Base-by-base conservation (phyloP, 2,888 invertebrate species). In the Athalia cordata region DNA sequence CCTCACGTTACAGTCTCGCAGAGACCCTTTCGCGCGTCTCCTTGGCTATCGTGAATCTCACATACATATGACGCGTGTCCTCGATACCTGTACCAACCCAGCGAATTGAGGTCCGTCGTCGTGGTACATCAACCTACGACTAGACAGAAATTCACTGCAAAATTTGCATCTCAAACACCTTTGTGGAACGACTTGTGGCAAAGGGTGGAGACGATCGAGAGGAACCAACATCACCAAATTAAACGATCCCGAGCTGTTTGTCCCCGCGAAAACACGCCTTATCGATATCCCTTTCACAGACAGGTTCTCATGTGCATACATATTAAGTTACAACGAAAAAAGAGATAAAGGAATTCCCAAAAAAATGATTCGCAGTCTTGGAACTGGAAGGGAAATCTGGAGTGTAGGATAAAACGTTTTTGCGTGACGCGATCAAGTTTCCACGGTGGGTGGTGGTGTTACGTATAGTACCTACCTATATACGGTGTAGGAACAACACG, bases 81-180 rank as follows among this genome's bases (percentile, higher is more conserved):
- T 49, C n/a, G 43, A 64, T 6, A n/a, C 43, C 59, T 7, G 11
- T 29, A 1, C 55, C 3, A 3, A 7, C 11, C 68, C 43, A 59
- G 0, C n/a, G 45, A 47, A 59, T 59, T 47, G 72, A 59, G 57
- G 72, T 72, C 72, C 72, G 72, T 59, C 45, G 70, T 29, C 29
- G 29, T 29, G 29, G 29, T 29, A 29, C 29, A 29, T 2, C 29
- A 29, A 29, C 29, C 29, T 70, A 55, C 49, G 6, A 29, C 11
- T 68, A 13, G 68, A 52, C 52, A 43, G 68, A 68, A 68, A 68
- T 68, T 55, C 50, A 52, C 68, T 15, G 50, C 52, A n/a, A 59
- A 72, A 72, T 72, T 59, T 72, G 47, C 72, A 72, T 72, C 72
- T 59, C 72, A 72, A 72, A 72, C 72, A 72, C 72, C 72, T 59